These are phyloP conservation scores for Brachionus calyciflorus DNA, from an alignment of 1,140 invertebrate genomes.

Conservation along the genomic window DNA sequence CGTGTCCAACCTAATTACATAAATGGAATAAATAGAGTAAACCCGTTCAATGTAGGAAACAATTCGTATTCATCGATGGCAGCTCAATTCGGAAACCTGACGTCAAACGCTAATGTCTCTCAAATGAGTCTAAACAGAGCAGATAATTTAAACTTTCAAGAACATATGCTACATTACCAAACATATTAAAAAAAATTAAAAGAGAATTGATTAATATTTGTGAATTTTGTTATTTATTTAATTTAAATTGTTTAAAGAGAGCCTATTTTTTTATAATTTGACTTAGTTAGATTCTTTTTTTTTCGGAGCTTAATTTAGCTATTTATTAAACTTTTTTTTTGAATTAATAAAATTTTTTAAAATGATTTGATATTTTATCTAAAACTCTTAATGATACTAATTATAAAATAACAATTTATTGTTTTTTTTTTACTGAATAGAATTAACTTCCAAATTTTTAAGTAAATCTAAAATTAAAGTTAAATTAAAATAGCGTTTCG, in stretches of 20 bases:
- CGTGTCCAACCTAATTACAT: neutral
- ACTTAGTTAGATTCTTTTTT: neutral
- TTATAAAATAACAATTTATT: no score
- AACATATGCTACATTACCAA: conserved; percentile 24
- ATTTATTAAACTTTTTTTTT: neutral
- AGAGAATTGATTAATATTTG: neutral
- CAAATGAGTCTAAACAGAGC: neutral
- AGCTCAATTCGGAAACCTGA: neutral
- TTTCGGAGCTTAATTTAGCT: neutral
- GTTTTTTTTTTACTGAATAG: no score
- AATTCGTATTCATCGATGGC: neutral
- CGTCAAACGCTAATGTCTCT: neutral
- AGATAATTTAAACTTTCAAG: conserved; percentile 6
- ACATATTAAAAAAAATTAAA: neutral
- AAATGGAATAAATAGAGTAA: neutral
- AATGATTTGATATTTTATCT: neutral
- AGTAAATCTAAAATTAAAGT: no score
- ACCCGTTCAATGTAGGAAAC: neutral
- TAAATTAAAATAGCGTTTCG: no score
- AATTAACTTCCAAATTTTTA: no score
- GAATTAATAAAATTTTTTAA: neutral
- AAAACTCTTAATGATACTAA: no score
- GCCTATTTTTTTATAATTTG: neutral
- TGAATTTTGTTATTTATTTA: no score
- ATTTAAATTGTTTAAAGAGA: conserved; percentile 17